Conservation (phyloP, 2,888 invertebrate genomes). For the Pantelozetes paolii region DNA sequence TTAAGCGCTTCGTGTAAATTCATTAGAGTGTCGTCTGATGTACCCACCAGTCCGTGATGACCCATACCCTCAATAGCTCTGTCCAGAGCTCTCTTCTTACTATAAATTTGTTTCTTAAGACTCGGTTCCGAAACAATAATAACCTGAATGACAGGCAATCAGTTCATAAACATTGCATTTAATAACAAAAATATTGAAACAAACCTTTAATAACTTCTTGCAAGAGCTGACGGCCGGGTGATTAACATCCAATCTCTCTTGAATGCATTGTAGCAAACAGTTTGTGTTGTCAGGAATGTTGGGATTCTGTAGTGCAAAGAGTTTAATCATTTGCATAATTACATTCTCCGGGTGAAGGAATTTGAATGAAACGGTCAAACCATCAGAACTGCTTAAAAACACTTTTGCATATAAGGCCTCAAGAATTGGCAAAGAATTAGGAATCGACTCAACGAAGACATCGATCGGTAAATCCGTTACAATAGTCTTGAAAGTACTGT, state of each 20-base stretch:
- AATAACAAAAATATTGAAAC: neutral
- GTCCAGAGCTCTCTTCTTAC: conserved; percentile 68
- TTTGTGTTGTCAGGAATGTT: conserved; percentile 47
- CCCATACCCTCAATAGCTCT: conserved; percentile 80
- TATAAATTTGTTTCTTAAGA: conserved; percentile 63
- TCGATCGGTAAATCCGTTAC: conserved; percentile 73
- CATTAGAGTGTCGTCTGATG: conserved; percentile 59
- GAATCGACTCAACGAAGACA: conserved; percentile 79
- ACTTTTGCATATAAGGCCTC: conserved; percentile 69
- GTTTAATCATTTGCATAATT: conserved; percentile 76
- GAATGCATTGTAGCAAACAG: conserved; percentile 23
- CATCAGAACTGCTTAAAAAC: conserved; percentile 49
- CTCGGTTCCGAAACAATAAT: conserved; percentile 57
- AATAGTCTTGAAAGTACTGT: conserved; percentile 68
- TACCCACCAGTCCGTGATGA: conserved; percentile 72
- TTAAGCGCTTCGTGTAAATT: conserved; percentile 77
- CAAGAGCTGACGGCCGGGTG: conserved; percentile 50
- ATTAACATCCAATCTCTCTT: conserved; percentile 29
- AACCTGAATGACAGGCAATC: conserved; percentile 50
- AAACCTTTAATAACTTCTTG: conserved; percentile 54
- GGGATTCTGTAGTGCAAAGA: conserved; percentile 60
- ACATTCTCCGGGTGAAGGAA: conserved; percentile 66
- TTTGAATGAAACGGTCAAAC: conserved; percentile 52
- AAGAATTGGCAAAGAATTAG: conserved; percentile 77
- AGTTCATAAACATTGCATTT: neutral